Base-by-base conservation (phyloP, 2,797 vertebrate species). In the Poeciliopsis turneri region DNA sequence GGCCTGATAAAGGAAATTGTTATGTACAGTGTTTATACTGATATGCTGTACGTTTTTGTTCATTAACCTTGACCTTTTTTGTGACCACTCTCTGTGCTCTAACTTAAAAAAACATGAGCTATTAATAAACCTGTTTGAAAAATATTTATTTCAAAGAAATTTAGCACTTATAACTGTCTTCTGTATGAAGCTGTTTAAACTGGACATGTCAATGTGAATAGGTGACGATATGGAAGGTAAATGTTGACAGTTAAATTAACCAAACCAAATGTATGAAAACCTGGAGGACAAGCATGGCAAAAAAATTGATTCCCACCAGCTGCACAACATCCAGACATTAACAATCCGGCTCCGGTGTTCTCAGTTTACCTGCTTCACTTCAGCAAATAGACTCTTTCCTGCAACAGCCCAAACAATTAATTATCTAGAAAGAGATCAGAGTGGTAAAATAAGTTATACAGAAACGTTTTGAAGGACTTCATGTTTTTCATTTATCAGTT, bases 1-100 rank as follows among this genome's bases (percentile, higher is more conserved):
- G 84, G 72, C 80, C 78, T 45, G 41, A 75, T 77, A 74, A 53
- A 71, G n/a, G 76, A 76, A 81, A 73, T 47, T 49, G 46, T 41
- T 79, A 68, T 1, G 4, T 36, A 66, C 7, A 1, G 5, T 46
- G 5, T 82, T 83, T 69, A 23, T 41, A 10, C 11, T 25, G 20
- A 68, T 43, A 41, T 68, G 20, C 33, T 10, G 64, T 25, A 23
- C 9, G 0, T 68, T 68, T 41, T 23, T 13, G 23, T 43, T 41
- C 12, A 13, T 11, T 68, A 68, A 68, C 53, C 53, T 57, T 57
- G 53, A 12, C 53, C 53, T 12, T n/a, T 55, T 57, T 57, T 57
- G 25, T 57, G 11, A 57, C 53, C 11, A 12, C 53, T 28, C 25
- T 5, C 53, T 11, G 4, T 28, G n/a, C 11, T 12, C 4, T 5